Evolutionary conservation across 2,797 vertebrate genomes (phyloP).

Genomic region (Phaenicophaeus curvirostris): DNA sequence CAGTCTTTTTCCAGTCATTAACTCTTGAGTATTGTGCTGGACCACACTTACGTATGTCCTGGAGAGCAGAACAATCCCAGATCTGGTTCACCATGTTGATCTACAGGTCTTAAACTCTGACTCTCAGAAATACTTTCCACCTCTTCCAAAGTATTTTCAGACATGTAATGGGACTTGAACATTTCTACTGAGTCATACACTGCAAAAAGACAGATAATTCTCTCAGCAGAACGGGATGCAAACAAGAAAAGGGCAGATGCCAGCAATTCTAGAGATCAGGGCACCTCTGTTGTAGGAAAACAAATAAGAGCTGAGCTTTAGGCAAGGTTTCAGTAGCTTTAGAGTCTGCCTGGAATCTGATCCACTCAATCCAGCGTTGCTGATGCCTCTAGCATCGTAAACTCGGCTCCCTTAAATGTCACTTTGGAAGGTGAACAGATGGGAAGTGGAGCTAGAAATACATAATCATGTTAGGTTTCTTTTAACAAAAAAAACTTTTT

Average conservation of each 20-base stretch:
- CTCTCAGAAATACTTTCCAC: neutral
- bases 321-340: constrained; percentile 48
- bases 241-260: constrained; percentile 47
- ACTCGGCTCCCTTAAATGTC: constrained; percentile 58
- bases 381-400: constrained; percentile 45
- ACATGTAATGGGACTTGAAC: neutral
- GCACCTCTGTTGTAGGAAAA: constrained; percentile 30
- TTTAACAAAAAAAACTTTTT: neutral
- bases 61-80: neutral
- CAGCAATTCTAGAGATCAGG: constrained; percentile 31
- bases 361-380: constrained; percentile 55
- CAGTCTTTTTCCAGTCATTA: neutral
- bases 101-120: neutral
- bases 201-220: neutral
- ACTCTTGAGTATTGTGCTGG: neutral
- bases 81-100: accelerated
- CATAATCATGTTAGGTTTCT: neutral
- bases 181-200: neutral
- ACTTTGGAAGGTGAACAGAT: constrained; percentile 67
- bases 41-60: neutral
- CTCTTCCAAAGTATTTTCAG: neutral
- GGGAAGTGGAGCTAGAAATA: constrained; percentile 52
- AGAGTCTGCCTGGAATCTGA: constrained; percentile 52
- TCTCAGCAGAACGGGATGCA: neutral
- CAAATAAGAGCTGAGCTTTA: constrained; percentile 56